Percentiles rank a stretch among this genome's conserved stretches.
These are phyloP conservation scores for Trichechus manatus DNA, from an alignment of 2,113 vertebrate genomes.

Conservation along the genomic window DNA sequence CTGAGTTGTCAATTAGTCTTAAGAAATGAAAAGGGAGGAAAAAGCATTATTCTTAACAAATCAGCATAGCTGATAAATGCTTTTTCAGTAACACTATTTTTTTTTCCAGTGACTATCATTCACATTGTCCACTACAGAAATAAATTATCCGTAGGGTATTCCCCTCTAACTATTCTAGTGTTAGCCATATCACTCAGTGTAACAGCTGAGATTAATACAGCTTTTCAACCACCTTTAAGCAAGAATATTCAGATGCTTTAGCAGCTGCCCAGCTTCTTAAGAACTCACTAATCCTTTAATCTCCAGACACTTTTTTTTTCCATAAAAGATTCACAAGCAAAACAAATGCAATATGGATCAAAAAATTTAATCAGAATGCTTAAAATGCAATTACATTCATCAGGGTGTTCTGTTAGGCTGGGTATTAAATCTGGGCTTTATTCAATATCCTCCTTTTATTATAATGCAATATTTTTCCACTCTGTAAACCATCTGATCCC, in stretches of 20 bases:
- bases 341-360: conserved; percentile 93
- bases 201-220: conserved; percentile 83
- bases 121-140: conserved; percentile 77
- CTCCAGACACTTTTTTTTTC: conserved; percentile 87
- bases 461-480: conserved; percentile 91
- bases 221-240: conserved; percentile 86
- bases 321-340: conserved; percentile 91
- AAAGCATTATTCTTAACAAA: conserved; percentile 54
- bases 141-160: conserved; percentile 57
- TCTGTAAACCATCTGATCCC: conserved; percentile 91
- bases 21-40: conserved; percentile 62
- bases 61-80: conserved; percentile 66
- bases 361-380: conserved; percentile 93
- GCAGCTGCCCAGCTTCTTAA: conserved; percentile 90
- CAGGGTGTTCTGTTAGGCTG: conserved; percentile 89
- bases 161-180: conserved; percentile 68
- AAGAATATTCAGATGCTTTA: conserved; percentile 89
- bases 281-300: conserved; percentile 93
- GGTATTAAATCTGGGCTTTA: conserved; percentile 91
- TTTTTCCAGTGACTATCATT: conserved; percentile 48
- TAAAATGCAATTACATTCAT: conserved; percentile 93
- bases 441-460: conserved; percentile 92
- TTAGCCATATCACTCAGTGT: conserved; percentile 75
- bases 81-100: conserved; percentile 66
- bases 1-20: conserved; percentile 74